Evolutionary conservation across 2,113 vertebrate genomes (phyloP).

Genomic region (Hystrix cristata): DNA sequence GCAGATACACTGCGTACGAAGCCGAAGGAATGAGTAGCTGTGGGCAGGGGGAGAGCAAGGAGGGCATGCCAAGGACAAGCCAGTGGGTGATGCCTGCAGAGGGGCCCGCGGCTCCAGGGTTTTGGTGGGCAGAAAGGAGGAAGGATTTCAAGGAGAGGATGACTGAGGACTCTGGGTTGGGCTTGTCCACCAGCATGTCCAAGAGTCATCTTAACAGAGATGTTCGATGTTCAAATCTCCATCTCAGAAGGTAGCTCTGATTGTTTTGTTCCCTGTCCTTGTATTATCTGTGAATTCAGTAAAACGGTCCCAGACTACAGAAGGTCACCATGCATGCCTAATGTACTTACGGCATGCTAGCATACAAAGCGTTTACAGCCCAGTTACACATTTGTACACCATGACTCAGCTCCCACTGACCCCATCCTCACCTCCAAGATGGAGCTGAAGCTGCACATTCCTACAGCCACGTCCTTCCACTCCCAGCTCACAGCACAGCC

Average conservation of each 20-base stretch:
- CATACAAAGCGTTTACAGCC: background rate
- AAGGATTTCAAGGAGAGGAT: background rate
- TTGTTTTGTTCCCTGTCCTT: background rate
- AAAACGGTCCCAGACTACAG: background rate
- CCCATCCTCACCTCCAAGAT: background rate
- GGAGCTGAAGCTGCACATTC: background rate
- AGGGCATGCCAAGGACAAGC: background rate
- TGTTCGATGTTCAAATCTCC: background rate
- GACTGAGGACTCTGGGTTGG: background rate
- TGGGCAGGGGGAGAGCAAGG: background rate
- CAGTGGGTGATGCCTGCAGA: background rate
- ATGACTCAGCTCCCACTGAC: background rate
- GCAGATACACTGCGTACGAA: background rate
- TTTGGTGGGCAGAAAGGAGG: background rate
- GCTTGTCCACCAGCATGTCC: background rate
- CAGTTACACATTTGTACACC: background rate
- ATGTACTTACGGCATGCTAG: background rate
- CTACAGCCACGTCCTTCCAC: background rate
- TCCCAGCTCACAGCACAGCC: background rate
- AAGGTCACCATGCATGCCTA: background rate
- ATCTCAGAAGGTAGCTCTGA: background rate
- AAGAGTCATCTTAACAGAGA: background rate
- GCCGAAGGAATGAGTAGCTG: background rate
- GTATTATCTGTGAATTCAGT: background rate
- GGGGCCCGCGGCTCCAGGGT: background rate